Percentiles rank a stretch among this genome's conserved stretches.
Evolutionary conservation across 2,888 invertebrate genomes (phyloP).

Genomic region (Arenicola marina): DNA sequence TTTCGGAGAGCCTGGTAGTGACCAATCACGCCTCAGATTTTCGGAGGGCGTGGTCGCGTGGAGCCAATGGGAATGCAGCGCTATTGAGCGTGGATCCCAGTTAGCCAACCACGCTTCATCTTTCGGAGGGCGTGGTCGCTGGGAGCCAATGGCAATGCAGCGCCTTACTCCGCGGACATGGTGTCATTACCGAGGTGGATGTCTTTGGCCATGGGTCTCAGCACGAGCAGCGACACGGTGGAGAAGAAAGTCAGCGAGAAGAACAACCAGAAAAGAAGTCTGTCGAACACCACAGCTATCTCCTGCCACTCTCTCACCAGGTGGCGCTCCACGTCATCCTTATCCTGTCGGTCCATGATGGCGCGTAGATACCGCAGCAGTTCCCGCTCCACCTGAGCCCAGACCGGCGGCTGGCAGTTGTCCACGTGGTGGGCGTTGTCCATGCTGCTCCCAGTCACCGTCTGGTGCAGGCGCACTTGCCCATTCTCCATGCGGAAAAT

Average conservation of each 20-base stretch:
- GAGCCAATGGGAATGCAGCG: too few species aligned
- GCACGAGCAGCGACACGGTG: conserved; percentile 62
- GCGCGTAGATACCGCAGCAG: conserved; percentile 46
- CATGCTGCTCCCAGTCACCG: neutral
- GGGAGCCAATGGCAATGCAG: too few species aligned
- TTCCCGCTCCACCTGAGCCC: conserved; percentile 36
- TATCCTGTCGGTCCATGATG: conserved; percentile 45
- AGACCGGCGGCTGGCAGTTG: too few species aligned
- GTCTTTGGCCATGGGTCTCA: conserved; percentile 60
- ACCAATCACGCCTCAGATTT: too few species aligned
- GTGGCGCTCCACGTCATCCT: conserved; percentile 37
- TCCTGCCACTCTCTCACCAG: conserved; percentile 57
- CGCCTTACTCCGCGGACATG: too few species aligned
- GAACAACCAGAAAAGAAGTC: conserved; percentile 65
- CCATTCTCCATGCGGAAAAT: neutral
- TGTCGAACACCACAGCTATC: conserved; percentile 64
- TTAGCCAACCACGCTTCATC: too few species aligned
- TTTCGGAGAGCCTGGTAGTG: too few species aligned
- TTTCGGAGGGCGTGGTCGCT: too few species aligned
- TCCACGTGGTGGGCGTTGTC: neutral
- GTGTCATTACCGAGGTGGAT: conserved; percentile 35
- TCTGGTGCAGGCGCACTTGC: neutral
- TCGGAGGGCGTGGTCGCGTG: too few species aligned
- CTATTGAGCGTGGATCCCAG: too few species aligned
- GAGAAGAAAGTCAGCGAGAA: conserved; percentile 62